A percentile compares a stretch with the other conserved stretches of the same genome.
phyloP scores from a whole-genome alignment of 2,113 vertebrate species.

The Scomber japonicus region DNA sequence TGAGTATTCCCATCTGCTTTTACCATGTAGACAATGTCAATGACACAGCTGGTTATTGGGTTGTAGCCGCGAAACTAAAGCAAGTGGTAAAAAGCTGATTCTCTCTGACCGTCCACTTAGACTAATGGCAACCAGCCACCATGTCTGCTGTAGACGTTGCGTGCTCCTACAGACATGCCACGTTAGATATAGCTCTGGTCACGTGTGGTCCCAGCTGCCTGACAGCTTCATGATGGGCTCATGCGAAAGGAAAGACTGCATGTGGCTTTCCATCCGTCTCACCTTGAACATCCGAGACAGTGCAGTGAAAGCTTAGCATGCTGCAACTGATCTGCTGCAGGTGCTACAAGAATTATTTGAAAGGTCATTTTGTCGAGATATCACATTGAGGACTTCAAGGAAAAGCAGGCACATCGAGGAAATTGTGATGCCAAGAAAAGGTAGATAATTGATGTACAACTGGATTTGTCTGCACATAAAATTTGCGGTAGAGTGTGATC shows the following conservation, averaged over 20 bases:
- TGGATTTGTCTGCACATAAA: background rate
- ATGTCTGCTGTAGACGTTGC: background rate
- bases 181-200: constrained; percentile 33
- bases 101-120: background rate
- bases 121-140: constrained; percentile 51
- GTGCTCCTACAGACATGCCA: constrained; percentile 36
- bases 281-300: constrained; percentile 68
- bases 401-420: constrained; percentile 32
- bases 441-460: constrained; percentile 8
- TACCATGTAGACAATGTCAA: constrained; percentile 22
- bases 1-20: constrained; percentile 51
- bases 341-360: constrained; percentile 43
- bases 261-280: constrained; percentile 52
- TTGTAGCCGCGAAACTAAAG: constrained; percentile 22
- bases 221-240: constrained; percentile 49
- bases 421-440: background rate
- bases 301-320: constrained; percentile 49
- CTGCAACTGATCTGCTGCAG: constrained; percentile 57
- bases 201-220: constrained; percentile 47
- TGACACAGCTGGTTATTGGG: constrained; percentile 37
- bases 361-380: constrained; percentile 40
- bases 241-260: constrained; percentile 48
- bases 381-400: constrained; percentile 5
- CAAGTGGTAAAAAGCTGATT: constrained; percentile 17
- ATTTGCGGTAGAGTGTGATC: constrained; percentile 23